These are phyloP conservation scores for Drosophila pectinifera DNA, from an alignment of 1,140 invertebrate species.

Conservation along the genomic window DNA sequence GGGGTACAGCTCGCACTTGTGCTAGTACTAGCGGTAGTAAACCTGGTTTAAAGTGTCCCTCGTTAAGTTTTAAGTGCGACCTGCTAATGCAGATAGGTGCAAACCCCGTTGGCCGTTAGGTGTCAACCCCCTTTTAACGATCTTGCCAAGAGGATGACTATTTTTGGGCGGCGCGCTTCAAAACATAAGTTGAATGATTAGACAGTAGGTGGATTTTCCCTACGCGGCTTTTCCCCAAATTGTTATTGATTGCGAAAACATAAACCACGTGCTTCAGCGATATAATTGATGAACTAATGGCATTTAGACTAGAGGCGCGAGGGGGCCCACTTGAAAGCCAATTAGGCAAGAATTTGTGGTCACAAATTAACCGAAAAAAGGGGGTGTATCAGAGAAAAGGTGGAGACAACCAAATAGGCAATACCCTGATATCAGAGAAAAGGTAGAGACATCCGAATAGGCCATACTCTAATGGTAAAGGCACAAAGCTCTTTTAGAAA, in stretches of 20 bases:
- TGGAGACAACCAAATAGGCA: background rate
- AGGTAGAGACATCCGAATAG: no score
- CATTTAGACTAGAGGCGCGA: no score
- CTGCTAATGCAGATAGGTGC: constrained; percentile 9
- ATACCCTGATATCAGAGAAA: no score
- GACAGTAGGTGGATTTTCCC: constrained; percentile 31
- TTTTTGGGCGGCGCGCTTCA: constrained; percentile 28
- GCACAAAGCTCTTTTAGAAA: no score
- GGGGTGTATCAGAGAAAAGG: background rate
- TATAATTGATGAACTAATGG: constrained; percentile 21
- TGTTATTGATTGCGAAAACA: constrained; percentile 56
- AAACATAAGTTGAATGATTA: constrained; percentile 9
- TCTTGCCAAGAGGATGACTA: background rate
- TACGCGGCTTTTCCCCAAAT: constrained; percentile 30
- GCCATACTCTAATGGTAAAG: no score
- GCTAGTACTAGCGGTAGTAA: constrained; percentile 2
- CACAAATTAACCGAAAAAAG: background rate
- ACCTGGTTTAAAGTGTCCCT: constrained; percentile 13
- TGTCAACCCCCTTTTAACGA: background rate
- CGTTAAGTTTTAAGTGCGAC: constrained; percentile 15
- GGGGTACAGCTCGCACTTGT: constrained; percentile 9
- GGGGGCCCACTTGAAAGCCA: constrained; percentile 7
- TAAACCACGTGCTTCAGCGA: constrained; percentile 47
- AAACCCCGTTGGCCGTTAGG: no score
- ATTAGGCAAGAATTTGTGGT: background rate